These are phyloP conservation scores for Balanococcus diminutus DNA, from an alignment of 2,888 invertebrate species.

Conservation along the genomic window DNA sequence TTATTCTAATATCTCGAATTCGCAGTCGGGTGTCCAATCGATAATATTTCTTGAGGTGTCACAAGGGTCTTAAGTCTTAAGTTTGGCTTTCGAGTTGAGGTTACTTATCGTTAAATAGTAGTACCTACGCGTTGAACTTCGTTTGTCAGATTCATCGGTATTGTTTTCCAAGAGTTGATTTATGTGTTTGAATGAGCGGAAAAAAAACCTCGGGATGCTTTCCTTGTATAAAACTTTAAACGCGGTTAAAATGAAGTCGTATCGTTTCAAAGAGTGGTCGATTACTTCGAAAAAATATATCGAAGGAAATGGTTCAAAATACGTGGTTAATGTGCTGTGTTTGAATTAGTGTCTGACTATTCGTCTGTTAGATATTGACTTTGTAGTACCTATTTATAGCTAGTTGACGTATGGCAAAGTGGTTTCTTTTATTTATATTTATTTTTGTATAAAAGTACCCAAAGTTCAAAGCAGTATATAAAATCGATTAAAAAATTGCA, in stretches of 20 bases:
- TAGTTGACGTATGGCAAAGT: background rate
- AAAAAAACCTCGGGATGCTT: background rate
- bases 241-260: background rate
- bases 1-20: background rate
- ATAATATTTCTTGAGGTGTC: background rate
- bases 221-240: background rate
- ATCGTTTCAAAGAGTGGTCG: slow-evolving; percentile 2
- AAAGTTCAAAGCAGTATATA: background rate
- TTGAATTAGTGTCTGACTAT: slow-evolving; percentile 17
- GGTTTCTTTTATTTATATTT: background rate
- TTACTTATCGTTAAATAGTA: background rate
- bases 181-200: background rate
- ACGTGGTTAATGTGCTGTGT: slow-evolving; percentile 13
- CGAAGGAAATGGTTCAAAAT: background rate
- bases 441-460: background rate
- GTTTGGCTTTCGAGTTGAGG: background rate
- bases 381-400: slow-evolving; percentile 11
- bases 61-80: background rate
- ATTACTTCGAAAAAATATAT: slow-evolving; percentile 1
- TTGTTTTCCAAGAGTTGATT: background rate
- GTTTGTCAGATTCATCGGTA: background rate
- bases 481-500: slow-evolving; percentile 17
- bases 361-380: slow-evolving; percentile 5
- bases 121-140: background rate
- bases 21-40: background rate